A percentile compares a stretch with the other conserved stretches of the same genome.
phyloP scores from a whole-genome alignment of 2,113 vertebrate species.

The Apodemus sylvaticus region DNA sequence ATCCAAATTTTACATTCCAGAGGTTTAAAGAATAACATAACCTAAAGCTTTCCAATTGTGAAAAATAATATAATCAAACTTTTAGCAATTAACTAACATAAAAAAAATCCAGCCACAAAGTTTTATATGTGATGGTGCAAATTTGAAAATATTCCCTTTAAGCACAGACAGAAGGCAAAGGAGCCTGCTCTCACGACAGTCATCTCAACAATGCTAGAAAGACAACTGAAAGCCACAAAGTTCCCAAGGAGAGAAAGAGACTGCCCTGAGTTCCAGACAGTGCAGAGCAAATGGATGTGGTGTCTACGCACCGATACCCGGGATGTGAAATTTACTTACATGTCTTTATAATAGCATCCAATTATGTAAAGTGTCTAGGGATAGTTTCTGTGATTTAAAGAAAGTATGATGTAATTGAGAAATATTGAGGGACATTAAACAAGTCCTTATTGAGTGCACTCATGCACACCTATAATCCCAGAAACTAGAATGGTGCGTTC shows the following conservation, averaged over 20 bases:
- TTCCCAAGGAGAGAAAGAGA: not conserved
- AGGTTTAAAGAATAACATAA: not conserved
- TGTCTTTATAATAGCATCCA: not conserved
- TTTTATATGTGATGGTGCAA: not conserved
- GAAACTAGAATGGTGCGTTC: not conserved
- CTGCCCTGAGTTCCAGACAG: not conserved
- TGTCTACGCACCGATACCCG: not conserved
- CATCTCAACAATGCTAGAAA: not conserved
- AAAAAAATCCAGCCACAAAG: not conserved
- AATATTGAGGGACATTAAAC: not conserved
- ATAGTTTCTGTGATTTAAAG: not conserved
- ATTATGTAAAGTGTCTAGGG: not conserved
- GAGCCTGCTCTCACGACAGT: rapidly evolving
- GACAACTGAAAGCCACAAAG: not conserved
- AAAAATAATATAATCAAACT: not conserved
- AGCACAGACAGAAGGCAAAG: not conserved
- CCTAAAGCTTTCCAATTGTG: not conserved
- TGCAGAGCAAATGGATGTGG: not conserved
- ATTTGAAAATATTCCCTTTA: not conserved
- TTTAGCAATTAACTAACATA: not conserved
- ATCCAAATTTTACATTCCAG: not conserved
- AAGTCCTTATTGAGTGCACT: not conserved
- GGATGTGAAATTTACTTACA: not conserved
- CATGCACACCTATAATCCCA: not conserved
- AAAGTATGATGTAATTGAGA: not conserved